Evolutionary conservation across 2,888 invertebrate genomes (phyloP).

Genomic region (Lithophane ornitopus): DNA sequence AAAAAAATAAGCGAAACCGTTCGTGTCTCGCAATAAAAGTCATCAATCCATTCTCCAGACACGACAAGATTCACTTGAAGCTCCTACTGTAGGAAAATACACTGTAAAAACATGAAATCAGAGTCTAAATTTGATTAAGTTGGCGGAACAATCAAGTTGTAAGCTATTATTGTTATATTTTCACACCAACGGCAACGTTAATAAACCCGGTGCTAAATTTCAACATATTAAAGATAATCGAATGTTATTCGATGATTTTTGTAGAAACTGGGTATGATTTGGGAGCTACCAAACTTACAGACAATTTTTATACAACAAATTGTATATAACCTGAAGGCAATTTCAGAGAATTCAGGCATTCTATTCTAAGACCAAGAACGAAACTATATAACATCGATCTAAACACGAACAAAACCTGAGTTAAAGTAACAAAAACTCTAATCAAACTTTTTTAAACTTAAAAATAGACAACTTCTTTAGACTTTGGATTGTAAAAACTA

Average conservation of each 20-base stretch:
- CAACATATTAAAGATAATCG: constrained; percentile 14
- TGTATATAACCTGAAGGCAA: background rate
- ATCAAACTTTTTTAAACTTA: background rate
- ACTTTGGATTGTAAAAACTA: constrained; percentile 18
- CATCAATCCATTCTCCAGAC: constrained; percentile 47
- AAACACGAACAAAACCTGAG: constrained; percentile 1
- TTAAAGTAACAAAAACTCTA: constrained; percentile 36
- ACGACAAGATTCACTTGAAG: constrained; percentile 56
- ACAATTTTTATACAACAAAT: background rate
- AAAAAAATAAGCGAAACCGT: constrained; percentile 64
- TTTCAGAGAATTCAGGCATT: background rate
- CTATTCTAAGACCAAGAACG: background rate
- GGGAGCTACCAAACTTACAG: background rate
- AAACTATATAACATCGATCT: background rate
- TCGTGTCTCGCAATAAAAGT: constrained; percentile 51
- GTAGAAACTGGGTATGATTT: background rate
- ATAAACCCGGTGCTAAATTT: constrained; percentile 31
- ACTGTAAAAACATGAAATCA: constrained; percentile 9
- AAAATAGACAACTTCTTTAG: constrained; percentile 14
- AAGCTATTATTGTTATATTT: constrained; percentile 46
- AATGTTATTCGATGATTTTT: background rate
- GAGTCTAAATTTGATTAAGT: constrained; percentile 28
- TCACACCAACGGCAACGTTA: constrained; percentile 35
- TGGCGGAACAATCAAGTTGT: constrained; percentile 24
- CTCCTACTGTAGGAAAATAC: constrained; percentile 29